These are phyloP conservation scores for Holothuria leucospilota DNA, from an alignment of 53 echinoderm and acorn worm genomes.

Conservation along the genomic window DNA sequence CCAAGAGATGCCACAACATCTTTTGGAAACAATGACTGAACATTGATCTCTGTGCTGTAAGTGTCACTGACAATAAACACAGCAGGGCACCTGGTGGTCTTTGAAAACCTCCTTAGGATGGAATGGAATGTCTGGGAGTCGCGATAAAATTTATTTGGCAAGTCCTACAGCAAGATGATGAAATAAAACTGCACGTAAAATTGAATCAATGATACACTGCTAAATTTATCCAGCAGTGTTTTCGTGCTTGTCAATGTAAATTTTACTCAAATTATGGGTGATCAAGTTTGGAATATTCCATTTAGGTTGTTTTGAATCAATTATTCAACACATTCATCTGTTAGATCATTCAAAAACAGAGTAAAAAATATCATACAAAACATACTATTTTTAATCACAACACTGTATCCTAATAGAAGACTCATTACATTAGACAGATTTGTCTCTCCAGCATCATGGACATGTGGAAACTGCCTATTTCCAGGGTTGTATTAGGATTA, in stretches of 20 bases:
- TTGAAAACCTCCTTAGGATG: conserved; percentile 74
- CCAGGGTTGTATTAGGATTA: too few relatives aligned
- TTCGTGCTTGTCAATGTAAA: not conserved
- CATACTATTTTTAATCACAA: too few relatives aligned
- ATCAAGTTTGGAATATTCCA: not conserved
- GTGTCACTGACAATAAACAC: conserved; percentile 95
- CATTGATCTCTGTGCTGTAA: conserved; percentile 77
- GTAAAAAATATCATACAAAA: too few relatives aligned
- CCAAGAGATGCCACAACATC: conserved; percentile 70
- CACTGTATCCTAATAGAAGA: too few relatives aligned
- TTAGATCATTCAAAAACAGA: too few relatives aligned
- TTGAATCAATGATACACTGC: not conserved
- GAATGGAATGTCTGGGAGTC: conserved; percentile 81
- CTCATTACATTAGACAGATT: too few relatives aligned
- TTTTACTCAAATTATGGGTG: not conserved
- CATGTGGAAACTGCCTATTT: too few relatives aligned
- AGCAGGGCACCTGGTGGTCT: conserved; percentile 75
- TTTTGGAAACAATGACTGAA: conserved; percentile 82
- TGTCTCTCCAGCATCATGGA: too few relatives aligned
- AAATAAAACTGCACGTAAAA: not conserved
- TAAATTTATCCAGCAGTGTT: not conserved
- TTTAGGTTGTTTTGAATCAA: too few relatives aligned
- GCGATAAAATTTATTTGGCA: conserved; percentile 90
- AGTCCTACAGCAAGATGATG: conserved; percentile 70
- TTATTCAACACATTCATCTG: too few relatives aligned